These are phyloP conservation scores for Origma solitaria DNA, from an alignment of 2,113 vertebrate species.

Conservation along the genomic window DNA sequence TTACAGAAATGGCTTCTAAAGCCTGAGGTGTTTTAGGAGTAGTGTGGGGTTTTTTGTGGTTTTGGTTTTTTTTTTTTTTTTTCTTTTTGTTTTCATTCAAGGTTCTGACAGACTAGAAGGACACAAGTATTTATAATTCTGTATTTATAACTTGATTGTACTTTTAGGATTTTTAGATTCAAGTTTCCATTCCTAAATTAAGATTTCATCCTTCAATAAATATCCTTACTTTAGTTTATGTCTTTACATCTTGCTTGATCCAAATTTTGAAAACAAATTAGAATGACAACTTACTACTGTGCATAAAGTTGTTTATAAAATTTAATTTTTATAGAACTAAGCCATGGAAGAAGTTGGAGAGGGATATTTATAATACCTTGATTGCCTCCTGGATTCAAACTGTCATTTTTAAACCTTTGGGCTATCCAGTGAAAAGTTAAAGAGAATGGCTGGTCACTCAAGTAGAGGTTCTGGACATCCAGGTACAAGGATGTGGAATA, in stretches of 20 bases:
- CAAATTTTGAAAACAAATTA: background rate
- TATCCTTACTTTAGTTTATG: background rate
- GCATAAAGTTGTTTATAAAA: slow-evolving; percentile 37
- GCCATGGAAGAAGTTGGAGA: slow-evolving; percentile 59
- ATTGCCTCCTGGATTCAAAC: slow-evolving; percentile 39
- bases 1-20: background rate
- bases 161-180: background rate
- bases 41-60: too few species aligned
- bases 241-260: background rate
- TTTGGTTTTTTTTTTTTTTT: background rate
- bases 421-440: slow-evolving; percentile 46
- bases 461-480: slow-evolving; percentile 52
- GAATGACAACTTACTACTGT: background rate
- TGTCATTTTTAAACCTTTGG: slow-evolving; percentile 44
- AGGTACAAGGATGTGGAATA: slow-evolving; percentile 47
- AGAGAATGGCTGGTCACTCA: slow-evolving; percentile 46
- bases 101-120: background rate
- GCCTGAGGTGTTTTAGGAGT: background rate
- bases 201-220: background rate
- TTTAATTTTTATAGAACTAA: slow-evolving; percentile 63
- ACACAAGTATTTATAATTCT: background rate
- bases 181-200: background rate
- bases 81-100: background rate
- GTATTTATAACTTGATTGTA: background rate
- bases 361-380: slow-evolving; percentile 47